Base-by-base conservation (phyloP, 64 coral and sea anemone species). In the Hydrozoanthus tunicans region DNA sequence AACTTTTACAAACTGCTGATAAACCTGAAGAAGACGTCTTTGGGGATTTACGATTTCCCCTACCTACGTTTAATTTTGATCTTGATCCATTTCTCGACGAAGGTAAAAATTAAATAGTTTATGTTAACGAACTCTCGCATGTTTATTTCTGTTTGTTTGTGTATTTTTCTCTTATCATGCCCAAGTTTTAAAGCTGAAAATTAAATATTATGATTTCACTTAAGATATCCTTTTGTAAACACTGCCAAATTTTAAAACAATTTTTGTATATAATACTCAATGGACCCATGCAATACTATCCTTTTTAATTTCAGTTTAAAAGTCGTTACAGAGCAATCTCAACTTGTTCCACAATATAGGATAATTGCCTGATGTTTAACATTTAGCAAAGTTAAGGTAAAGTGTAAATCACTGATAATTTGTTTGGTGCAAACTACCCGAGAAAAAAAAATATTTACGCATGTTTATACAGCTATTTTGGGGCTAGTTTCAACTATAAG, bases 1-100 rank as follows among this genome's bases (percentile, higher is more conserved):
- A 96, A 85, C 92, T 96, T 59, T 69, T 96, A 17, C 74, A 91
- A 60, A 91, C 76, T 3, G 64, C 95, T 60, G 74, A 93, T 57
- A 91, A 91, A 26, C 56, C 56, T 9, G 84, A 88, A 5, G 68
- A 88, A 9, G 69, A 74, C 1, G 56, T 88, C 3, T 88, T 88
- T 74, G 84, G 20, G 51, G 84, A 88, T 62, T 54, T 88, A 25
- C 53, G 83, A 23, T 14, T 86, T 8, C 84, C 84, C 0, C 13
- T 88, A 7, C 84, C 84, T n/a, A 9, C 84, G 14, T 59, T 88
- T 11, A 88, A 72, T n/a, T 88, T 88, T 75, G 84, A 88, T 43
- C 58, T 88, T 55, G 84, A 88, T 25, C 84, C 69, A 13, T 88
- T 88, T 70, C 67, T 88, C 9, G 84, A 86, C 57, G 83, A 88